phyloP scores from a whole-genome alignment of 1,140 invertebrate genomes.

The Lithobius niger region DNA sequence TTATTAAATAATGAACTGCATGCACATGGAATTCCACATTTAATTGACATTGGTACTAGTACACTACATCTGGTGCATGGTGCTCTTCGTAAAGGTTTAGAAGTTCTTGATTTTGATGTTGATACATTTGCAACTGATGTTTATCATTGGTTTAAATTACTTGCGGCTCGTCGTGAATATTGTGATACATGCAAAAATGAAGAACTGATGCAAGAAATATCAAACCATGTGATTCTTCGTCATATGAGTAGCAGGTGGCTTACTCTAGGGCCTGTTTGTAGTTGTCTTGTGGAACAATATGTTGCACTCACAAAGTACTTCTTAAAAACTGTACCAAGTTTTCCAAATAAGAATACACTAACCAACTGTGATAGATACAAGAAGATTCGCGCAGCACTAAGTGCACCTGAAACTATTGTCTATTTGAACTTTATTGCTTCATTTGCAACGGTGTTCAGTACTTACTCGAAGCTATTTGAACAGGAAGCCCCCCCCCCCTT shows the following conservation, averaged over 20 bases:
- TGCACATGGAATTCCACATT: background rate
- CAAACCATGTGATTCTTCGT: background rate
- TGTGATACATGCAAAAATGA: background rate
- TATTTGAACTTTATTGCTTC: background rate
- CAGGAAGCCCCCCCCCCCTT: background rate
- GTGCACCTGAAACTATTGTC: background rate
- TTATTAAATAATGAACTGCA: background rate
- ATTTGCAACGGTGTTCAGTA: background rate
- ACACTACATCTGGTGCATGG: background rate
- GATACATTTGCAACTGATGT: constrained; percentile 1
- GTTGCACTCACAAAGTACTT: background rate
- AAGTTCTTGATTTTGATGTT: background rate
- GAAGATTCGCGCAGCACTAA: background rate
- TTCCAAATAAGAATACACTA: background rate
- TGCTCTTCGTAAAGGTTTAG: background rate
- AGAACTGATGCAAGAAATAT: background rate
- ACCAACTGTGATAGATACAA: background rate
- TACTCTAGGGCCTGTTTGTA: background rate
- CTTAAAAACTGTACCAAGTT: background rate
- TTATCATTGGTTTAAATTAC: background rate
- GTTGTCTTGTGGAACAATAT: background rate
- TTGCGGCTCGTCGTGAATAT: background rate
- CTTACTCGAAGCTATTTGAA: constrained; percentile 1
- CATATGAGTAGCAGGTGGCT: too few relatives aligned
- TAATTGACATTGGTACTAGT: constrained; percentile 3